Conservation (phyloP, 2,888 invertebrate genomes). For the Drosophila nigricruria region DNA sequence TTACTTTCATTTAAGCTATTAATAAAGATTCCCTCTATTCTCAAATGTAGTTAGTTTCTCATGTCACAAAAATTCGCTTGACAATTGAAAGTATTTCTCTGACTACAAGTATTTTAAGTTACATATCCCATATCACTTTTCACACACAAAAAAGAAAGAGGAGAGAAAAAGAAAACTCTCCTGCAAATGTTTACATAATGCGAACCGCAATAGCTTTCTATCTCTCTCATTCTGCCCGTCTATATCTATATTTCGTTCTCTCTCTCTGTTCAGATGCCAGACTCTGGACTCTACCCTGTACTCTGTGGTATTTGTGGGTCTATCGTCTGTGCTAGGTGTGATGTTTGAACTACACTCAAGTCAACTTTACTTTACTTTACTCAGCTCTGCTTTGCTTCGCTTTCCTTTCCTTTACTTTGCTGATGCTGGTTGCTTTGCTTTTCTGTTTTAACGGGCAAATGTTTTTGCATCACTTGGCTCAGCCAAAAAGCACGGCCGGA, state of each 20-base stretch:
- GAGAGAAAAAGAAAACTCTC: background rate
- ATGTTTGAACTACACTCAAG: constrained; percentile 82
- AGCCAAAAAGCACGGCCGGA: constrained; percentile 48
- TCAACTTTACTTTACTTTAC: constrained; percentile 37
- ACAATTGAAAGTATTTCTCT: constrained; percentile 23
- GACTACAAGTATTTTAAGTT: constrained; percentile 9
- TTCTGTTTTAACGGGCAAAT: constrained; percentile 55
- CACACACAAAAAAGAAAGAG: constrained; percentile 6
- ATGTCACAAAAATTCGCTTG: constrained; percentile 14
- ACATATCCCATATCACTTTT: constrained; percentile 14
- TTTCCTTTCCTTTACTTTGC: constrained; percentile 10
- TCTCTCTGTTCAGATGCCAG: constrained; percentile 12
- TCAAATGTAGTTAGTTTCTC: background rate
- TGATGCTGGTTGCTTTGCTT: constrained; percentile 33
- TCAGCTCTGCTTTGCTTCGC: constrained; percentile 28
- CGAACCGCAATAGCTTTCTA: constrained; percentile 32
- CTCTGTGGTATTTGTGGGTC: constrained; percentile 14
- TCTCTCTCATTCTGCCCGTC: background rate
- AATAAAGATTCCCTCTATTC: background rate
- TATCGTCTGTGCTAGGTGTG: constrained; percentile 65
- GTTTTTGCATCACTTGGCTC: constrained; percentile 61
- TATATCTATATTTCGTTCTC: no score
- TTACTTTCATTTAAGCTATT: no score
- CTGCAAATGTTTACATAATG: constrained; percentile 44
- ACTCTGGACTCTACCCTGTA: constrained; percentile 27